Conservation (phyloP, 1,140 invertebrate species). For the Procambarus clarkii region DNA sequence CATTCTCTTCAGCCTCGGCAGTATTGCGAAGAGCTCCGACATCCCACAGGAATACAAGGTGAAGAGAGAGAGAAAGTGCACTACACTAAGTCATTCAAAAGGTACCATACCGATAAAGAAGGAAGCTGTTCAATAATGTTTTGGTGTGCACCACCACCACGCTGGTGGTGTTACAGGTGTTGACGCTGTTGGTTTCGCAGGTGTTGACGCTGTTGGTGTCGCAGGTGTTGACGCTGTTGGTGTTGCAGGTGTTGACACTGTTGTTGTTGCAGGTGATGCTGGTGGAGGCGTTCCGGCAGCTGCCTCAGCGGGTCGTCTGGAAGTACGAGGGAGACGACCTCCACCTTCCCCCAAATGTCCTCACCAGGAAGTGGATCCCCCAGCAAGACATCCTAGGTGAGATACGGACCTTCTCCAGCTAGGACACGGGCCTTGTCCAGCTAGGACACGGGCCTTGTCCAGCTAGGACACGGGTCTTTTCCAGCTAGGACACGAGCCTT, state of each 20-base stretch:
- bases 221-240: too few species aligned
- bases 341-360: slow-evolving; percentile 79
- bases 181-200: neutral
- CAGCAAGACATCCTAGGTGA: slow-evolving; percentile 77
- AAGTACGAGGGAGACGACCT: slow-evolving; percentile 60
- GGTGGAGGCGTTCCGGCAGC: slow-evolving; percentile 48
- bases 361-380: slow-evolving; percentile 82
- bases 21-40: slow-evolving; percentile 26
- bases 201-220: too few species aligned
- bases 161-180: neutral
- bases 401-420: neutral
- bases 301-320: slow-evolving; percentile 67
- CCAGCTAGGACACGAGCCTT: too few species aligned
- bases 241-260: neutral
- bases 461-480: too few species aligned
- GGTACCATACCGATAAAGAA: neutral
- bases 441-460: too few species aligned
- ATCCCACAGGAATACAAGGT: slow-evolving; percentile 65
- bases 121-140: neutral
- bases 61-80: too few species aligned
- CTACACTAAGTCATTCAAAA: too few species aligned
- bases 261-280: slow-evolving; percentile 58
- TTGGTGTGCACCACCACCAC: neutral
- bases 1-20: slow-evolving; percentile 80
- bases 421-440: too few species aligned